Conservation (phyloP, 2,888 invertebrate genomes). For the Drosophila tripunctata region DNA sequence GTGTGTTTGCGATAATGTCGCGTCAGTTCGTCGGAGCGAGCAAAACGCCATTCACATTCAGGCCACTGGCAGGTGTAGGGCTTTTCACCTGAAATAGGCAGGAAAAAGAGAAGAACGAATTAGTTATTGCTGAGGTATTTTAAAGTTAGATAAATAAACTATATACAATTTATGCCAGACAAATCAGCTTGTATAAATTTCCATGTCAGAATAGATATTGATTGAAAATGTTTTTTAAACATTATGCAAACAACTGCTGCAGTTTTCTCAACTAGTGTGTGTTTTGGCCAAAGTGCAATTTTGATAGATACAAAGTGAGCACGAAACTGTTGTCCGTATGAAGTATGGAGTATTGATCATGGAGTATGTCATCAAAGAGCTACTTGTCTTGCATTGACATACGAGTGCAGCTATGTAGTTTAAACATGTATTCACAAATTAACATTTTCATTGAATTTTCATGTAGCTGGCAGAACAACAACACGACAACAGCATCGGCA, state of each 20-base stretch:
- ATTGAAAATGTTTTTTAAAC: background rate
- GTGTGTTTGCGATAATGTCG: slow-evolving; percentile 98
- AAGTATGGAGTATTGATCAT: background rate
- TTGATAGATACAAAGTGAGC: background rate
- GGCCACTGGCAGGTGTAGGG: slow-evolving; percentile 99
- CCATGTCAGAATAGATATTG: no score
- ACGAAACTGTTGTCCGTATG: background rate
- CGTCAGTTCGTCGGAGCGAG: slow-evolving; percentile 97
- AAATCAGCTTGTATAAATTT: no score
- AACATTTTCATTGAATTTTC: slow-evolving; percentile 67
- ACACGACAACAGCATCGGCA: no score
- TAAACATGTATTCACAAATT: slow-evolving; percentile 49
- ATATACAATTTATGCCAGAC: no score
- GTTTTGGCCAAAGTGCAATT: background rate
- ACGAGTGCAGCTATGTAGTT: slow-evolving; percentile 22
- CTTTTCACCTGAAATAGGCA: slow-evolving; percentile 92
- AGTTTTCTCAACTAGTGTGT: slow-evolving; percentile 6
- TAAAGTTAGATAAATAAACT: no score
- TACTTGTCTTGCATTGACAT: slow-evolving; percentile 48
- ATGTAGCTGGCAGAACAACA: slow-evolving; percentile 41
- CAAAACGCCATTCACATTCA: slow-evolving; percentile 98
- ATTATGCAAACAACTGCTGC: background rate
- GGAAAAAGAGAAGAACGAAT: background rate
- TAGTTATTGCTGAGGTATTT: background rate
- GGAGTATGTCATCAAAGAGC: slow-evolving; percentile 44